phyloP scores from a whole-genome alignment of 2,888 invertebrate species.

The Rhingia campestris region DNA sequence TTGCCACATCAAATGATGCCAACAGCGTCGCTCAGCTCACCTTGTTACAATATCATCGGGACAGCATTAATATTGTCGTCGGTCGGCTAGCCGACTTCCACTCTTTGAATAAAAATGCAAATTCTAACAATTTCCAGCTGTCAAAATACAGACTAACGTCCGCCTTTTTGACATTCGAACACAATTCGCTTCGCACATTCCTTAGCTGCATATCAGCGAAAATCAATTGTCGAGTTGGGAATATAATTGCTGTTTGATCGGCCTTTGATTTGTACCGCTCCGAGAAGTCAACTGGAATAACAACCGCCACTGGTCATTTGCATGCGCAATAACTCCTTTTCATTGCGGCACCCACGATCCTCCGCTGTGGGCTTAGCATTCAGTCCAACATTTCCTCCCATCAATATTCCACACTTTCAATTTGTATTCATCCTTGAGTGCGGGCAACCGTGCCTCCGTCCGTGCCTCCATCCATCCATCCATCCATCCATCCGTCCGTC shows the following conservation, averaged over 20 bases:
- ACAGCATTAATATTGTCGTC: too few relatives aligned
- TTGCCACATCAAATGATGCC: too few relatives aligned
- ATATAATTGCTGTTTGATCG: constrained; percentile 46
- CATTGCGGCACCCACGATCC: constrained; percentile 53
- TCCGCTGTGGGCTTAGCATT: constrained; percentile 41
- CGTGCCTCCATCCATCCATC: constrained; percentile 47
- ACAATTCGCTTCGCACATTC: constrained; percentile 25
- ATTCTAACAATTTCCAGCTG: not conserved
- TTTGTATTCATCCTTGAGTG: constrained; percentile 63
- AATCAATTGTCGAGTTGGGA: constrained; percentile 29
- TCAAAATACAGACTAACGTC: constrained; percentile 6
- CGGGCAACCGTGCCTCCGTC: constrained; percentile 41
- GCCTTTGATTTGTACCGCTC: constrained; percentile 60
- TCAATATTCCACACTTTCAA: constrained; percentile 56
- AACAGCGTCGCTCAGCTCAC: too few relatives aligned
- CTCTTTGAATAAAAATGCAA: too few relatives aligned
- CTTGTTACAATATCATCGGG: too few relatives aligned
- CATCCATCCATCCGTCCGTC: constrained; percentile 49
- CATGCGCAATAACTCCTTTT: constrained; percentile 34
- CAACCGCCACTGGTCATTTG: constrained; percentile 53
- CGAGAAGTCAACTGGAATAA: constrained; percentile 33
- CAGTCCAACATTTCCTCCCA: constrained; percentile 60
- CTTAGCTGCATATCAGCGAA: constrained; percentile 1
- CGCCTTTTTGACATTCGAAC: constrained; percentile 21
- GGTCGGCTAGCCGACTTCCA: too few relatives aligned